A percentile compares a stretch with the other conserved stretches of the same genome.
Conservation (phyloP, 2,113 vertebrate species). For the Rhizomys pruinosus region DNA sequence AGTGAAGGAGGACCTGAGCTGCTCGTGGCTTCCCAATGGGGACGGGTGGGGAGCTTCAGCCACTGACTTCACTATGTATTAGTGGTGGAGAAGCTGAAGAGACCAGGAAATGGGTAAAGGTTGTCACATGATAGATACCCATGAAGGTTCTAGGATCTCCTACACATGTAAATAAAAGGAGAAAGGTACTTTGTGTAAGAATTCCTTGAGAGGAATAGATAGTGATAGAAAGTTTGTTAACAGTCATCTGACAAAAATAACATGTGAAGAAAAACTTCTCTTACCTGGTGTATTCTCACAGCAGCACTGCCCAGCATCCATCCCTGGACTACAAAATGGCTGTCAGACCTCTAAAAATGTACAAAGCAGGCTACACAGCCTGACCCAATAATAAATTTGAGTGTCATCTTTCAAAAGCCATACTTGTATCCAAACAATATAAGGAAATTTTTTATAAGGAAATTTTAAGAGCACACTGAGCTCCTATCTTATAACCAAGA, state of each 20-base stretch:
- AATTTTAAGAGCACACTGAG: not conserved
- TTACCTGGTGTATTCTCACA: not conserved
- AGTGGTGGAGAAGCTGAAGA: not conserved
- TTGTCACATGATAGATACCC: not conserved
- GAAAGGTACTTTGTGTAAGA: not conserved
- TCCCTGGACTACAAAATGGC: not conserved
- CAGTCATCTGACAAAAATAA: conserved; percentile 6
- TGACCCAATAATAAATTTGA: not conserved
- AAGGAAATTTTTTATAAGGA: not conserved
- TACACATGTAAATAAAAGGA: not conserved
- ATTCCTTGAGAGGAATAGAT: not conserved
- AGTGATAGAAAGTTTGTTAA: not conserved
- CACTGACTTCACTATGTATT: not conserved
- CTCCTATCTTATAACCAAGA: not conserved
- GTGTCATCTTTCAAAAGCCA: not conserved
- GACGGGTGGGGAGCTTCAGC: not conserved
- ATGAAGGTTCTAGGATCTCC: not conserved
- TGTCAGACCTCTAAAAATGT: not conserved
- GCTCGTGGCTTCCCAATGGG: not conserved
- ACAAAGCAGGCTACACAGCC: not conserved
- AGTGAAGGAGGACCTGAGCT: not conserved
- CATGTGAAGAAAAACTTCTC: not conserved
- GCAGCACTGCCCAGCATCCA: not conserved
- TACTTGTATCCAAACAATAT: not conserved
- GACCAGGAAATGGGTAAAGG: not conserved